phyloP scores from a whole-genome alignment of 2,113 vertebrate species.

The Dasyurus viverrinus region DNA sequence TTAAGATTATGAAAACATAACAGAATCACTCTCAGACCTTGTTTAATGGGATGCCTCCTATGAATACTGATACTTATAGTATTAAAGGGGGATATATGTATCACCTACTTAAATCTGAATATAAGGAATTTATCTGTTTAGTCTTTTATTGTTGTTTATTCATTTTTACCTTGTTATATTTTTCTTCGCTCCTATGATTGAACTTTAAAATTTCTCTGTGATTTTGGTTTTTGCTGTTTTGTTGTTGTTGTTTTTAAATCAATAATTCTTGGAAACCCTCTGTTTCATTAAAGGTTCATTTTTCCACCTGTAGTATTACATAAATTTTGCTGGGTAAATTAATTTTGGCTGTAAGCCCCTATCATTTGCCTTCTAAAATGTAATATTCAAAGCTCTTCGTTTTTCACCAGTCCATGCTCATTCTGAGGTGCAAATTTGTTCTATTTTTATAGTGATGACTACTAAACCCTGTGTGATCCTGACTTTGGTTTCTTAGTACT shows the following conservation, averaged over 20 bases:
- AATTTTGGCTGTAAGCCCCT: neutral
- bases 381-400: neutral
- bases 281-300: neutral
- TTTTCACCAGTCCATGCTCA: no score
- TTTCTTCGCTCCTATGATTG: neutral
- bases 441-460: no score
- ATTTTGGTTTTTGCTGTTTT: neutral
- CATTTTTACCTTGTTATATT: neutral
- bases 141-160: neutral
- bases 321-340: neutral
- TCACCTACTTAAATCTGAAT: neutral
- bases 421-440: no score
- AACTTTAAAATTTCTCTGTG: neutral
- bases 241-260: no score
- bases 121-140: neutral
- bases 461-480: neutral
- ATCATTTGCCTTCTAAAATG: neutral
- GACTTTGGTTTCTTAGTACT: neutral
- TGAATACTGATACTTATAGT: neutral
- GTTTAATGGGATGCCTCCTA: neutral
- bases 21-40: neutral
- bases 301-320: neutral
- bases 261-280: neutral
- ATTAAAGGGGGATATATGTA: neutral
- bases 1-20: neutral